Base-by-base conservation (phyloP, 2,113 vertebrate genomes). In the Alethe castanea region DNA sequence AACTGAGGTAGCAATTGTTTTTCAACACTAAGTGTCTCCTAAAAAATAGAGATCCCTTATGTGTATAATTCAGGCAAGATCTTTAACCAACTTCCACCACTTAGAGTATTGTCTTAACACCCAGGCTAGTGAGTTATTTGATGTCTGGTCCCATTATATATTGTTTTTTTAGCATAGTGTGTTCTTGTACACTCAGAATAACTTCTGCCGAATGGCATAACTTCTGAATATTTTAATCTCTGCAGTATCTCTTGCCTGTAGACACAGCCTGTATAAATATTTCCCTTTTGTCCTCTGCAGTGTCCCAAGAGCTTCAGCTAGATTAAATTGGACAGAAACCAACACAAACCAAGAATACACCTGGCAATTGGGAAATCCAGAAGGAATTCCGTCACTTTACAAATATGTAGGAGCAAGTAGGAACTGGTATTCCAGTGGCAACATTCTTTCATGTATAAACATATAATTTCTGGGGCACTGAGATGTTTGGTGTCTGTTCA, bases 271-370 rank as follows among this genome's bases (percentile, higher is more conserved):
- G 11, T 79, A 72, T 48, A 92, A 94, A 91, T 85, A 93, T 72
- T 95, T 94, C 50, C 64, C 10, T 35, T 91, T 87, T 76, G 73
- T 85, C 78, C 57, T 85, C 65, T 90, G 28, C 25, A 61, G 48
- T 56, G 14, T 88, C 92, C 40, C 92, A 76, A 79, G 53, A 93
- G 70, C 8, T 67, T 69, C 54, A 90, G 6, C 7, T 60, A 89
- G 61, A 91, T 85, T 90, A 87, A 87, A 76, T 11, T 87, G 90
- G 87, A 79, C 31, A 79, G 61, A 85, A 95, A 91, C 36, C 81
- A 96, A 79, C 53, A 82, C 24, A 89, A 93, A 79, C 31, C 53
- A 61, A 93, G 70, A 87, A 91, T 95, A 93, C n/a, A 90, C 74
- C 61, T 85, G 57, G 40, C n/a, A 87, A 53, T 7, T 69, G 40